Conservation (phyloP, 2,797 vertebrate genomes). For the Pteropus rufus region DNA sequence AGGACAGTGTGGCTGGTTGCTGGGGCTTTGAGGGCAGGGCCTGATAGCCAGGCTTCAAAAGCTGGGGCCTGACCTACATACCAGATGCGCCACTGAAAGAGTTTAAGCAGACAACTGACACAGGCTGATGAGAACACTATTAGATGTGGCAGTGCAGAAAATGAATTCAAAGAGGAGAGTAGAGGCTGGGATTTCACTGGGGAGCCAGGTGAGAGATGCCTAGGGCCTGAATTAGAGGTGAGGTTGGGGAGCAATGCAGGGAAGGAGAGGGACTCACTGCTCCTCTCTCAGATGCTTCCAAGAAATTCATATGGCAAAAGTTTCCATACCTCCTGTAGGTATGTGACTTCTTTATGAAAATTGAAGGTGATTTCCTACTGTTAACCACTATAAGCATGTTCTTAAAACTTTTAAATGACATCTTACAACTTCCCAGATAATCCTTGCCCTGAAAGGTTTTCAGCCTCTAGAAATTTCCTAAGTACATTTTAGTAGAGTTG, state of each 20-base stretch:
- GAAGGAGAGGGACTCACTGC: not conserved
- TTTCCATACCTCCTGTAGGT: not conserved
- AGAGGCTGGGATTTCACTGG: not conserved
- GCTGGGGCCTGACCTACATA: not conserved
- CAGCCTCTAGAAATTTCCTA: not conserved
- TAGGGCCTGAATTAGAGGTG: not conserved
- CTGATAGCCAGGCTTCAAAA: not conserved
- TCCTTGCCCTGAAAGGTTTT: conserved; percentile 2
- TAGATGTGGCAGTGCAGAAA: not conserved
- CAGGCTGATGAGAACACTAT: accelerated
- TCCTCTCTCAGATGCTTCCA: not conserved
- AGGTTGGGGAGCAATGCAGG: not conserved
- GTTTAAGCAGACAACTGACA: not conserved
- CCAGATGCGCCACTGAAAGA: not conserved
- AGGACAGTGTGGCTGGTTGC: not conserved
- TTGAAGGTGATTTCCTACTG: not conserved
- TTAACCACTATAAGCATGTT: not conserved
- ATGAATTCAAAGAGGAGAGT: not conserved
- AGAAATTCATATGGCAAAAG: not conserved
- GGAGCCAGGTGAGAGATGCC: not conserved
- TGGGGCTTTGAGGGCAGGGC: not conserved
- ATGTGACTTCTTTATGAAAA: not conserved
- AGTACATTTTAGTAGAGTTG: not conserved
- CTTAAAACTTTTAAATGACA: not conserved
- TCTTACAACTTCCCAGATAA: not conserved